phyloP scores from a whole-genome alignment of 2,113 vertebrate genomes.

The Eonycteris spelaea region DNA sequence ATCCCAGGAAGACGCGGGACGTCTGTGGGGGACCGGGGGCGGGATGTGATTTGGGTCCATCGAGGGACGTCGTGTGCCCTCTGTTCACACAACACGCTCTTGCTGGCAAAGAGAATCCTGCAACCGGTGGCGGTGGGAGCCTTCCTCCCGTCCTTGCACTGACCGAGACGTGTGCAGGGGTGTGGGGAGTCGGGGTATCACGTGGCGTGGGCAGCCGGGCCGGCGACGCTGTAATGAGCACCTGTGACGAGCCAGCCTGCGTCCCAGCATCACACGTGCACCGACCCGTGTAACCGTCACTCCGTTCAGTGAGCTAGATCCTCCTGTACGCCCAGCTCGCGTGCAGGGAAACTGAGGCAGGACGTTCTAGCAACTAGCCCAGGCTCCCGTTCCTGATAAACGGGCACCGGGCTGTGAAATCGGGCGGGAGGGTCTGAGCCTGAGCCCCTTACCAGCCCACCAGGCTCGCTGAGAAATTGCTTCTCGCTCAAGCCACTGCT shows the following conservation, averaged over 20 bases:
- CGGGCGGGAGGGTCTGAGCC: background rate
- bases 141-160: background rate
- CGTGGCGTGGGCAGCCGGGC: fast-evolving
- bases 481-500: background rate
- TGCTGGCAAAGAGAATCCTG: too few relatives aligned
- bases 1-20: too few relatives aligned
- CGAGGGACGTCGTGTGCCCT: too few relatives aligned
- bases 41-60: too few relatives aligned
- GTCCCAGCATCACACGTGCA: fast-evolving
- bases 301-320: fast-evolving
- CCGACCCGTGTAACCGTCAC: too few relatives aligned
- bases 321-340: too few relatives aligned
- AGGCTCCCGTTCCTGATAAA: background rate
- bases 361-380: background rate
- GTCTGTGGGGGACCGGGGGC: too few relatives aligned
- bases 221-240: background rate
- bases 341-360: background rate
- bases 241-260: fast-evolving
- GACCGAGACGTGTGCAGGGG: too few relatives aligned
- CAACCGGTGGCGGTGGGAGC: background rate
- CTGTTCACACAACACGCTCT: too few relatives aligned
- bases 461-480: fast-evolving
- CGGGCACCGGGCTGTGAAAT: background rate
- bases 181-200: too few relatives aligned
- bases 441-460: fast-evolving